These are phyloP conservation scores for Zootoca vivipara DNA, from an alignment of 2,113 vertebrate genomes.

Conservation along the genomic window DNA sequence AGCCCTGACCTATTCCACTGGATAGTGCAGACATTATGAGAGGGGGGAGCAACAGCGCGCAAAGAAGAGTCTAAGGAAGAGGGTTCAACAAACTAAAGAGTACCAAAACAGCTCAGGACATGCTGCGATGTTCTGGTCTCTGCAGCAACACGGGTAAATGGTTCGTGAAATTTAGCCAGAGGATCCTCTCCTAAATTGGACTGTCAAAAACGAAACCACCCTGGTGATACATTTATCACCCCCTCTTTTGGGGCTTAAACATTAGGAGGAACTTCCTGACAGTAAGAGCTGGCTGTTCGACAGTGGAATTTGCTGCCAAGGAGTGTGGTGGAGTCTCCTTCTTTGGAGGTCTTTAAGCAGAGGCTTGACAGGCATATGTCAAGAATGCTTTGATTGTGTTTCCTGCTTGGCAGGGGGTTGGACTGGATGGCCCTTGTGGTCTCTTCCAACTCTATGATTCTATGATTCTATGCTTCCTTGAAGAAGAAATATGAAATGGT, in stretches of 20 bases:
- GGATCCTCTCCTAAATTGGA: slow-evolving; percentile 28
- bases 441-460: too few relatives aligned
- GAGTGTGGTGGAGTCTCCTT: too few relatives aligned
- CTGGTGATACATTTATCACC: slow-evolving; percentile 34
- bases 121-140: accelerated
- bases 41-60: background rate
- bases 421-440: too few relatives aligned
- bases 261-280: too few relatives aligned
- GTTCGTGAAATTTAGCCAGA: background rate
- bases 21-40: background rate
- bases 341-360: too few relatives aligned
- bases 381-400: too few relatives aligned
- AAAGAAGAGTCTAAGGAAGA: background rate
- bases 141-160: accelerated
- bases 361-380: too few relatives aligned
- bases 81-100: background rate
- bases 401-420: too few relatives aligned
- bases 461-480: too few relatives aligned
- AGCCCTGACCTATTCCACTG: too few relatives aligned
- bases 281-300: too few relatives aligned
- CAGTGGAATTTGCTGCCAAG: too few relatives aligned
- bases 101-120: background rate
- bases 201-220: slow-evolving; percentile 43
- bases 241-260: background rate
- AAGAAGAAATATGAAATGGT: slow-evolving; percentile 39